phyloP scores from a whole-genome alignment of 2,888 invertebrate species.

The Heliconius erato region DNA sequence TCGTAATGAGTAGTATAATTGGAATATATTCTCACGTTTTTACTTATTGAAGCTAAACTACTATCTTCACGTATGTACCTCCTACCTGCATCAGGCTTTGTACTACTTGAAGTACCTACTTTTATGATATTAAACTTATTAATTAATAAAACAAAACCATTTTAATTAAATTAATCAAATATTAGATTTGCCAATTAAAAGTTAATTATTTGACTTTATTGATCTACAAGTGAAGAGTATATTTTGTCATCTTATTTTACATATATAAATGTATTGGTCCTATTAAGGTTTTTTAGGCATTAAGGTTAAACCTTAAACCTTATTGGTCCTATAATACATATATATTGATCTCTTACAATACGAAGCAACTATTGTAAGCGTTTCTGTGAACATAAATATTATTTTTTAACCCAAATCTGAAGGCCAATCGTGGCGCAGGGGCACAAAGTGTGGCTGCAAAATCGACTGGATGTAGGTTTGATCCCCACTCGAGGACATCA shows the following conservation, averaged over 20 bases:
- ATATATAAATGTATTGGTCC: not conserved
- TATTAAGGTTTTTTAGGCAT: no score
- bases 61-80: no score
- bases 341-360: not conserved
- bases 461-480: no score
- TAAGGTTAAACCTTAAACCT: no score
- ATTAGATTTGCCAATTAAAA: not conserved
- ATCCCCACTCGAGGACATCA: no score
- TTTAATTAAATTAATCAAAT: not conserved
- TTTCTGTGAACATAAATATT: not conserved
- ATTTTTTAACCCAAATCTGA: not conserved
- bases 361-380: not conserved
- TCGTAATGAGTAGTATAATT: not conserved
- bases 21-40: conserved; percentile 12
- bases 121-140: conserved; percentile 1
- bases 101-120: not conserved
- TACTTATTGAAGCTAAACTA: not conserved
- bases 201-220: not conserved
- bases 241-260: not conserved
- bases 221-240: not conserved
- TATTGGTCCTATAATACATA: no score
- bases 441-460: no score
- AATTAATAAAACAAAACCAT: not conserved
- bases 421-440: no score
- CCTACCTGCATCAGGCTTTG: not conserved